Base-by-base conservation (phyloP, 1,140 invertebrate species). In the Zaprionus kolodkinae region DNA sequence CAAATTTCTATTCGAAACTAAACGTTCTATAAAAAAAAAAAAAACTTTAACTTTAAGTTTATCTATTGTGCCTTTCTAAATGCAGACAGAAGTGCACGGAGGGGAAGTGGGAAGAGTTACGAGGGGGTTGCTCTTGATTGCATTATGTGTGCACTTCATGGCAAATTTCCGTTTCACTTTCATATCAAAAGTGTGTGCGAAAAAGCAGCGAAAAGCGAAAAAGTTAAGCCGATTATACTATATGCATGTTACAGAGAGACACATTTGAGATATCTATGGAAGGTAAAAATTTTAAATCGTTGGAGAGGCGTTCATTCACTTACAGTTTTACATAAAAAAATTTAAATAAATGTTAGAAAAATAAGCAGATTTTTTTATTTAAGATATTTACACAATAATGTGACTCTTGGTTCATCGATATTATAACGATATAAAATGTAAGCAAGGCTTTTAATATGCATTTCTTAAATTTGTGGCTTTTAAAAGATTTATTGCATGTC, bases 1-100 rank as follows among this genome's bases (percentile, higher is more conserved):
- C 70, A 67, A 66, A 72, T 72, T 12, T 55, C 61, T 33, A 64
- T 21, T 38, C 25, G 61, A 63, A 63, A 63, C 12, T n/a, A n/a
- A n/a, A n/a, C n/a, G n/a, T n/a, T n/a, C n/a, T n/a, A n/a, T n/a
- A n/a, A n/a, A n/a, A n/a, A n/a, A n/a, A 54, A 30, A 68, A 30
- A 38, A 36, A 68, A 60, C 48, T 64, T 67, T 35, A 73, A 15
- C 13, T 40, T 27, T 33, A 36, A 27, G 35, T 43, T 15, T 17
- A 27, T 56, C 21, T 6, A 52, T 30, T 62, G 27, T 15, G 21
- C 17, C 30, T 15, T n/a, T 45, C 40, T 43, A 64, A 71, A 45
- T 40, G 11, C 60, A 56, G 61, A 50, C 55, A 48, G 55, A 55
- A 70, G 50, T 57, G 40, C 27, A 30, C 6, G 27, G 27, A 6